phyloP scores from a whole-genome alignment of 2,888 invertebrate genomes.

The Eupeodes latifasciatus region DNA sequence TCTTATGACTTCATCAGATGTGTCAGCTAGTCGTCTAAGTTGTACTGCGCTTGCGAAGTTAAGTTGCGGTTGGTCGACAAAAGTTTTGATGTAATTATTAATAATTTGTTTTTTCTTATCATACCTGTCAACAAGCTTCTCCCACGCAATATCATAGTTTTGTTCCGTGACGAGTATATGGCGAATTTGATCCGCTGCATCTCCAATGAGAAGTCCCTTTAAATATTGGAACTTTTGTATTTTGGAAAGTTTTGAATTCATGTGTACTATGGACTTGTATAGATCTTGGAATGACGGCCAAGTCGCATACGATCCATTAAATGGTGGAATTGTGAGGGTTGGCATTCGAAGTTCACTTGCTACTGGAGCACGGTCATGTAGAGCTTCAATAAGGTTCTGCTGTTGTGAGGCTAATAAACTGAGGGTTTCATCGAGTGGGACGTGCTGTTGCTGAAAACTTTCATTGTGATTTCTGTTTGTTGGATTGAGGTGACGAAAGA shows the following conservation, averaged over 20 bases:
- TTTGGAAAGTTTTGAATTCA: not conserved
- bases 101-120: slow-evolving; percentile 38
- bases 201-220: slow-evolving; percentile 18
- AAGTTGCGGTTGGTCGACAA: slow-evolving; percentile 26
- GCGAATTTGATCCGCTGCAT: slow-evolving; percentile 2
- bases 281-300: too few relatives aligned
- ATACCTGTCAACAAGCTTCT: slow-evolving; percentile 29
- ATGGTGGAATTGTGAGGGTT: not conserved
- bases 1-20: slow-evolving; percentile 27
- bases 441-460: not conserved
- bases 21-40: slow-evolving; percentile 31
- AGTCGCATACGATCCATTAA: slow-evolving; percentile 20
- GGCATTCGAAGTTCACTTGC: slow-evolving; percentile 16
- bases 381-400: too few relatives aligned
- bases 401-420: too few relatives aligned
- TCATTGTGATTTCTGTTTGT: too few relatives aligned
- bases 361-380: not conserved
- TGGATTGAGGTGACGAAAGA: not conserved
- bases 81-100: slow-evolving; percentile 29
- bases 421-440: slow-evolving; percentile 4
- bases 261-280: slow-evolving; percentile 16
- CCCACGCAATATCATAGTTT: slow-evolving; percentile 35
- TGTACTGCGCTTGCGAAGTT: slow-evolving; percentile 13
- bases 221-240: slow-evolving; percentile 21
- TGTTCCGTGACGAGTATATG: slow-evolving; percentile 27